Evolutionary conservation across 2,113 vertebrate genomes (phyloP), one percentile per base, ranked within the genome.

Genomic region (Mormyrus lacerda): DNA sequence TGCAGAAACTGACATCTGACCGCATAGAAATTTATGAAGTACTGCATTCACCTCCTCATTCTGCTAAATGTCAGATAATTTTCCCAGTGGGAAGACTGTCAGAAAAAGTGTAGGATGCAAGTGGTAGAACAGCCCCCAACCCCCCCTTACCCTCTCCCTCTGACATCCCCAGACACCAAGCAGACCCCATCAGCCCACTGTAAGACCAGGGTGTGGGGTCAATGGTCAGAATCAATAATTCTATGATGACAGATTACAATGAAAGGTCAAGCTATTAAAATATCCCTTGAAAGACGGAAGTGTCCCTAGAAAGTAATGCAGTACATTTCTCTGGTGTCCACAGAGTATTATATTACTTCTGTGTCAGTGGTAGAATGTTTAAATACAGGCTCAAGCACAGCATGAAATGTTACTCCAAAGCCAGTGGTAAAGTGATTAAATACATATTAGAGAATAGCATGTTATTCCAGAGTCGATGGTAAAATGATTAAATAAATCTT

Each of bases 181-280:
- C 31, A 11, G 45, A 87, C 50, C 55, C 15, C 19, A 65, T 65
- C 1, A 19, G 21, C 6, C 53, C 55, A 87, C 87, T 19, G 48
- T 39, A 53, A 55, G 11, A 53, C 3, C 85, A 65, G 51, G 87
- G 17, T 58, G 58, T 55, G 35, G 55, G 4, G 51, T 87, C 87
- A 87, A 31, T 65, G 87, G 55, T 61, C 55, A 87, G 35, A 35
- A 19, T 42, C 53, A 65, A 31, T 87, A 58, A 87, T 42, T 55
- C 87, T 53, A 87, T 11, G 55, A 87, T 61, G 55, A 61, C 51
- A 24, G 65, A 65, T 87, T 87, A 65, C 87, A 35, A 55, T 50
- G 19, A 42, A 86, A 8, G 73, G 35, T 79, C 73, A 79, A 79
- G 13, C 50, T 39, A 53, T 58, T 87, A 35, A 87, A 87, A 55